These are phyloP conservation scores for Helarctos malayanus DNA, from an alignment of 2,797 vertebrate genomes.

Conservation along the genomic window DNA sequence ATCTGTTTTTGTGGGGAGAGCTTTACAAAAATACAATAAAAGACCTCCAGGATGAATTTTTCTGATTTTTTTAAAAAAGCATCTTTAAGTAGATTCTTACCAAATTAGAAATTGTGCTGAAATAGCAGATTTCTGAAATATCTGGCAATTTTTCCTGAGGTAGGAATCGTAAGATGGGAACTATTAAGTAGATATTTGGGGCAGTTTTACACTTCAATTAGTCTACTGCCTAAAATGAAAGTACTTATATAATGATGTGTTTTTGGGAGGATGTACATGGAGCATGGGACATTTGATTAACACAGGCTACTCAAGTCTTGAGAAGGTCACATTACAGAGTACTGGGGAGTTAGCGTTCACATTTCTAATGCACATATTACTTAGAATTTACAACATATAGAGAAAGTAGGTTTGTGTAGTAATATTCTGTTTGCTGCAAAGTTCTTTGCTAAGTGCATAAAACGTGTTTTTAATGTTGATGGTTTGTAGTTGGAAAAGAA, in stretches of 20 bases:
- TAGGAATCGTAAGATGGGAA: conserved; percentile 35
- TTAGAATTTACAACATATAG: conserved; percentile 41
- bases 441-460: conserved; percentile 52
- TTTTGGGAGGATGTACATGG: background rate
- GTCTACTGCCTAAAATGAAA: conserved; percentile 36
- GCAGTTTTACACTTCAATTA: background rate
- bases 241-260: background rate
- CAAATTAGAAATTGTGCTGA: conserved; percentile 75
- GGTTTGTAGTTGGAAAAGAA: conserved; percentile 56
- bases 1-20: background rate
- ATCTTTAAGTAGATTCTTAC: conserved; percentile 35
- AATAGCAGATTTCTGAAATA: conserved; percentile 82
- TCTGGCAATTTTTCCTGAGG: conserved; percentile 11
- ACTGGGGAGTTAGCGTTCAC: background rate
- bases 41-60: conserved; percentile 8
- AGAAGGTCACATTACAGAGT: background rate
- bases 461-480: conserved; percentile 41
- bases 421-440: conserved; percentile 61
- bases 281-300: conserved; percentile 12
- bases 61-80: background rate
- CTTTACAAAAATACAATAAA: background rate
- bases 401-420: conserved; percentile 35
- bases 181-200: conserved; percentile 69
- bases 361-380: conserved; percentile 23
- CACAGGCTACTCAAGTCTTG: conserved; percentile 22